Evolutionary conservation across 2,797 vertebrate species (phyloP).

Genomic region (Acanthopagrus latus): DNA sequence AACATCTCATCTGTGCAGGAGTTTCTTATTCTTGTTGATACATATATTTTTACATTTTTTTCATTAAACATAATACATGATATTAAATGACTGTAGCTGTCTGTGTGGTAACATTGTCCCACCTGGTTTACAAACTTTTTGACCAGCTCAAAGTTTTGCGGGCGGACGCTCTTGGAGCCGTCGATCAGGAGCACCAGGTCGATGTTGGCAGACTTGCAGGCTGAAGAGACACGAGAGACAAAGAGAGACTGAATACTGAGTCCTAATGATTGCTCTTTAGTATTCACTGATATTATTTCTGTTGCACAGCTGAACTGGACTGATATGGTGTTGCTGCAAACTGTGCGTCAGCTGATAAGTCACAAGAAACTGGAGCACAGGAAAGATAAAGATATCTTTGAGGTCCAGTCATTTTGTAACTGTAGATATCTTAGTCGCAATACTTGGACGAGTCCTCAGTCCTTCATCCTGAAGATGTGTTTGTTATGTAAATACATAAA

Average conservation of each 20-base stretch:
- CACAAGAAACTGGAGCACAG: too few species aligned
- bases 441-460: too few species aligned
- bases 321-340: too few species aligned
- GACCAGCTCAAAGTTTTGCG: slow-evolving; percentile 96
- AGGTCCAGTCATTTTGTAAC: too few species aligned
- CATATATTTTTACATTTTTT: neutral
- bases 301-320: neutral
- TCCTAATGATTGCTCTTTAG: neutral
- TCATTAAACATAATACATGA: too few species aligned
- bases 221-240: slow-evolving; percentile 71
- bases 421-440: too few species aligned
- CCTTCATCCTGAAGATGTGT: too few species aligned
- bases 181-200: slow-evolving; percentile 96
- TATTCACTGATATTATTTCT: neutral
- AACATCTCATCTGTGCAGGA: neutral
- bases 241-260: neutral
- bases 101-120: neutral
- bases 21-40: neutral
- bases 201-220: slow-evolving; percentile 90
- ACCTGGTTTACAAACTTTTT: slow-evolving; percentile 94
- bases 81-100: neutral
- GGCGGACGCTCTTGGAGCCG: slow-evolving; percentile 96
- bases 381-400: too few species aligned
- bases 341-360: too few species aligned
- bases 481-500: too few species aligned